Percentiles rank a stretch among this genome's conserved stretches.
phyloP scores from a whole-genome alignment of 2,797 vertebrate species.

The Gambelia wislizenii region DNA sequence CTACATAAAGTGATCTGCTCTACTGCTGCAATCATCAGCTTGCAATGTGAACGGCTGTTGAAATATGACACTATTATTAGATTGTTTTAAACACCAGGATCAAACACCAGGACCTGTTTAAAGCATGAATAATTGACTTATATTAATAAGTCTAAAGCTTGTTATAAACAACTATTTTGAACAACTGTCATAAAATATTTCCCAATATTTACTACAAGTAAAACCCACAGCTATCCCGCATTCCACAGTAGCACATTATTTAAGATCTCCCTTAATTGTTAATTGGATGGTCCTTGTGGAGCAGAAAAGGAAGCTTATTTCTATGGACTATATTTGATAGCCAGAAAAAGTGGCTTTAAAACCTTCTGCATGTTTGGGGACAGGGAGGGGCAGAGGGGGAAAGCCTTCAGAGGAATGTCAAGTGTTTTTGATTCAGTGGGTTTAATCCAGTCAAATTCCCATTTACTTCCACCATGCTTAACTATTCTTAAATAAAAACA shows the following conservation, averaged over 20 bases:
- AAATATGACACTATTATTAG: slow-evolving; percentile 55
- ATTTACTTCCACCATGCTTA: neutral
- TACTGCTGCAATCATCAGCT: slow-evolving; percentile 26
- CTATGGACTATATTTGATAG: neutral
- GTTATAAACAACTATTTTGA: neutral
- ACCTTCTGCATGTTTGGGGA: neutral
- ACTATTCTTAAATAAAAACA: neutral
- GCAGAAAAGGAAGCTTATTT: neutral
- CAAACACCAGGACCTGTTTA: slow-evolving; percentile 56
- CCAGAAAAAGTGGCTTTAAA: neutral
- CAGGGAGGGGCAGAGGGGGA: neutral
- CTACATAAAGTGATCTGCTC: slow-evolving; percentile 22
- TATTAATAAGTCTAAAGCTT: slow-evolving; percentile 16
- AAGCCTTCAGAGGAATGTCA: neutral
- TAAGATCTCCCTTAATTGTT: neutral
- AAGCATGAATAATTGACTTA: slow-evolving; percentile 55
- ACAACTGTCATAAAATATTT: neutral
- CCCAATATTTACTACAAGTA: neutral
- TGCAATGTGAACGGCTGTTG: slow-evolving; percentile 45
- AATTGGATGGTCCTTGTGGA: neutral
- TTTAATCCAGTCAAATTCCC: neutral
- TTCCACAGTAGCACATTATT: neutral
- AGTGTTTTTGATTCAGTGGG: neutral
- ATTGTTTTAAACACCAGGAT: slow-evolving; percentile 57
- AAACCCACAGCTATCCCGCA: neutral